Percentiles rank a stretch among this genome's conserved stretches.
Evolutionary conservation across 2,113 vertebrate species (phyloP).

Genomic region (Coturnix japonica): DNA sequence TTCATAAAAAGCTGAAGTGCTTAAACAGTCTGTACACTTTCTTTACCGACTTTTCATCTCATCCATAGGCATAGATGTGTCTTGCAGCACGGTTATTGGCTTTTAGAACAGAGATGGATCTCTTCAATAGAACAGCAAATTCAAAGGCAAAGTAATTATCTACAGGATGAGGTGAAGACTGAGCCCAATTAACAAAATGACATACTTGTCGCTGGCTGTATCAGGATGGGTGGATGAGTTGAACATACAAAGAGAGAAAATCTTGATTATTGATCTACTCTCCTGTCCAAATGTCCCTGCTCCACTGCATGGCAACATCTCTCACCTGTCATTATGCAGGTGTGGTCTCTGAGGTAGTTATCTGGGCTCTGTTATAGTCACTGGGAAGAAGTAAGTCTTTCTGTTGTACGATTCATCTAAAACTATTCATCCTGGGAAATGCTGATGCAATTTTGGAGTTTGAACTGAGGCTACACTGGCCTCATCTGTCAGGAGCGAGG

Average conservation of each 20-base stretch:
- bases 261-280: neutral
- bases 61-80: neutral
- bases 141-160: neutral
- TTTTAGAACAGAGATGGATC: neutral
- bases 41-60: neutral
- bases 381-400: neutral
- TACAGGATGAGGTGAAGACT: neutral
- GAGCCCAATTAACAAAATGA: neutral
- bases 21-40: neutral
- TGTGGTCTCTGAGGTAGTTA: neutral
- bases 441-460: neutral
- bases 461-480: neutral
- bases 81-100: neutral
- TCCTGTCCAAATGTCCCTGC: neutral
- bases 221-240: neutral
- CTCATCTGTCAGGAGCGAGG: neutral
- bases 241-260: conserved; percentile 24
- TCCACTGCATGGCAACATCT: neutral
- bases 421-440: neutral
- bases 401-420: neutral
- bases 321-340: neutral
- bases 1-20: neutral
- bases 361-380: neutral
- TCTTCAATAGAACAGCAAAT: neutral
- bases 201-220: conserved; percentile 24